These are phyloP conservation scores for Creontiades dilutus DNA, from an alignment of 2,888 invertebrate species.

Conservation along the genomic window DNA sequence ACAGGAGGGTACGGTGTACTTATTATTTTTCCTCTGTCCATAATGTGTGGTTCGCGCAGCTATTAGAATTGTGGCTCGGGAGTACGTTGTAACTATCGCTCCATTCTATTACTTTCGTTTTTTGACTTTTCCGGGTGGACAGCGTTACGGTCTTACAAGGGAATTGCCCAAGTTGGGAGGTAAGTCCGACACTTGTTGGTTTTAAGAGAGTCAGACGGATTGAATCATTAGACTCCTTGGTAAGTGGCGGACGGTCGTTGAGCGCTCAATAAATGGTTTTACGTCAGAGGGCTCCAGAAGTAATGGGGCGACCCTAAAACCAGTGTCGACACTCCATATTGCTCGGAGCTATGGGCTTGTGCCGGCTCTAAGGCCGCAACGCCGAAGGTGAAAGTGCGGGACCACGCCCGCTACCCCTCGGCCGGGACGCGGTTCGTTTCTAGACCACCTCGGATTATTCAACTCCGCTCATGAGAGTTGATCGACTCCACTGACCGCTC, in stretches of 20 bases:
- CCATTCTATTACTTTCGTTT: too few relatives aligned
- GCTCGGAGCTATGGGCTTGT: not conserved
- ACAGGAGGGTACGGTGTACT: too few relatives aligned
- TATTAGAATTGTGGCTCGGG: too few relatives aligned
- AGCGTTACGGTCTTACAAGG: too few relatives aligned
- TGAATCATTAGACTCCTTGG: not conserved
- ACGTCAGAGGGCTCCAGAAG: not conserved
- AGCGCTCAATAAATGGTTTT: constrained; percentile 5
- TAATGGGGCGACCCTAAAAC: not conserved
- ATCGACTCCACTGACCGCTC: constrained; percentile 44
- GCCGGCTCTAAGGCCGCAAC: not conserved
- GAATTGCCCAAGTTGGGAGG: too few relatives aligned
- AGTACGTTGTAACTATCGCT: too few relatives aligned
- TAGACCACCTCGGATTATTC: constrained; percentile 33
- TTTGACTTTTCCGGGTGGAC: too few relatives aligned
- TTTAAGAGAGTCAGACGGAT: not conserved
- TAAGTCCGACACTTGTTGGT: not conserved
- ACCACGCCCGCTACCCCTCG: constrained; percentile 7
- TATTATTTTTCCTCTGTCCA: too few relatives aligned
- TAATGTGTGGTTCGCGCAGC: too few relatives aligned
- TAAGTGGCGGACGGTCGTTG: not conserved
- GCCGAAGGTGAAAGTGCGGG: constrained; percentile 8
- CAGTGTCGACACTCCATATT: constrained; percentile 32
- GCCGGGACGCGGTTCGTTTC: not conserved
- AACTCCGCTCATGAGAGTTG: constrained; percentile 10